phyloP scores from a whole-genome alignment of 1,140 invertebrate species.

The Nasonia longicornis region DNA sequence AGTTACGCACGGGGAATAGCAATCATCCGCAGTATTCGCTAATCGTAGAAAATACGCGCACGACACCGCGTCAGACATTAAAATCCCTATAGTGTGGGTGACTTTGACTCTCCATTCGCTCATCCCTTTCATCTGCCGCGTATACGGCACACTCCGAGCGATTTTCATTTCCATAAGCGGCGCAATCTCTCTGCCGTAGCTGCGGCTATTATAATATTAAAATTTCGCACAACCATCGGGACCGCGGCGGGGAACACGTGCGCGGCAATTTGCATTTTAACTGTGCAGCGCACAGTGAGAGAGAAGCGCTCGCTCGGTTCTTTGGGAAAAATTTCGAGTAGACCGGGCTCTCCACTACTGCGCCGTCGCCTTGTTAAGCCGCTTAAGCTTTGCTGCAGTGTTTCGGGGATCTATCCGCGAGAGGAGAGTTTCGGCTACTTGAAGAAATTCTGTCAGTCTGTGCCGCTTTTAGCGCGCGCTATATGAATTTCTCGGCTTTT shows the following conservation, averaged over 20 bases:
- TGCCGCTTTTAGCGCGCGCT: background rate
- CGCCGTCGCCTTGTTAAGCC: conserved; percentile 7
- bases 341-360: conserved; percentile 13
- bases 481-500: background rate
- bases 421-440: conserved; percentile 1
- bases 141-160: conserved; percentile 44
- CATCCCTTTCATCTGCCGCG: background rate
- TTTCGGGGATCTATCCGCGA: background rate
- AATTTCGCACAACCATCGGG: conserved; percentile 52
- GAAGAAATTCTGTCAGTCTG: conserved; percentile 1
- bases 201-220: conserved; percentile 58
- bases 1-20: background rate
- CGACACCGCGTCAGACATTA: too few species aligned
- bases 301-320: background rate
- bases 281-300: conserved; percentile 23
- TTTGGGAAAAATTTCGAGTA: conserved; percentile 23
- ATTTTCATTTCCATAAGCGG: conserved; percentile 65
- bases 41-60: too few species aligned
- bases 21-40: too few species aligned
- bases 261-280: conserved; percentile 60
- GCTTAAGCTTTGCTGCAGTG: conserved; percentile 12
- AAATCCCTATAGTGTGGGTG: too few species aligned
- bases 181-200: conserved; percentile 39
- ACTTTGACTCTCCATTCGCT: background rate
- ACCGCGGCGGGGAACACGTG: conserved; percentile 49